These are phyloP conservation scores for Leucophenga varia DNA, from an alignment of 1,140 invertebrate species.

Conservation along the genomic window DNA sequence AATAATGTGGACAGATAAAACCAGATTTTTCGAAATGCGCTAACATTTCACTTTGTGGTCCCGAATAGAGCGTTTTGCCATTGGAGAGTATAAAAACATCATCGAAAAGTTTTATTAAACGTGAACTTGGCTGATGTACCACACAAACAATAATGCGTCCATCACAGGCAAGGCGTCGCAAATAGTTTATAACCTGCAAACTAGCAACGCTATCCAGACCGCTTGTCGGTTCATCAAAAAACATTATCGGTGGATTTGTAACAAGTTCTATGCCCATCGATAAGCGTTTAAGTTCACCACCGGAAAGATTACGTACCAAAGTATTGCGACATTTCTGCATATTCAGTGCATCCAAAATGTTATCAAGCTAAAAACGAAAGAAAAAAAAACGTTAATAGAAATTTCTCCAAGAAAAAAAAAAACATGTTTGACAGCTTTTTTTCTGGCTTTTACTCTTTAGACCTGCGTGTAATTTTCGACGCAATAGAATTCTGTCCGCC, in stretches of 20 bases:
- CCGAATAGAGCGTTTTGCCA: conserved; percentile 64
- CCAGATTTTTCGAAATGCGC: conserved; percentile 58
- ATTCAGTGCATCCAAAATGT: conserved; percentile 63
- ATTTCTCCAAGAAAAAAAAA: not conserved
- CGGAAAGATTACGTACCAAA: conserved; percentile 68
- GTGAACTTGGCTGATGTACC: conserved; percentile 87
- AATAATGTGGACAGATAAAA: conserved; percentile 65
- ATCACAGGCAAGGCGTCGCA: conserved; percentile 68
- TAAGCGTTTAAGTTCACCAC: conserved; percentile 82
- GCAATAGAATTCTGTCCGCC: too few relatives aligned
- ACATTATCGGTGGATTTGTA: conserved; percentile 73
- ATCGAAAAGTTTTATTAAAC: conserved; percentile 73
- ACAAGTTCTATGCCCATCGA: conserved; percentile 83
- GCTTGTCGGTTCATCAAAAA: conserved; percentile 73
- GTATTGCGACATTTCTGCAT: conserved; percentile 66
- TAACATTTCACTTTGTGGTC: conserved; percentile 60
- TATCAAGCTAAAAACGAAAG: conserved; percentile 59
- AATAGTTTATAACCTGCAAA: conserved; percentile 68
- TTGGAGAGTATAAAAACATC: conserved; percentile 64
- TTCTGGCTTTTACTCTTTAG: not conserved
- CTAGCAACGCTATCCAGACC: conserved; percentile 76
- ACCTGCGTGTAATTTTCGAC: too few relatives aligned
- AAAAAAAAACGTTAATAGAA: not conserved
- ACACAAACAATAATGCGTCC: conserved; percentile 82
- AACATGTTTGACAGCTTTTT: not conserved